Percentiles rank a stretch among this genome's conserved stretches.
Evolutionary conservation across 2,797 vertebrate species (phyloP).

Genomic region (Smutsia gigantea): DNA sequence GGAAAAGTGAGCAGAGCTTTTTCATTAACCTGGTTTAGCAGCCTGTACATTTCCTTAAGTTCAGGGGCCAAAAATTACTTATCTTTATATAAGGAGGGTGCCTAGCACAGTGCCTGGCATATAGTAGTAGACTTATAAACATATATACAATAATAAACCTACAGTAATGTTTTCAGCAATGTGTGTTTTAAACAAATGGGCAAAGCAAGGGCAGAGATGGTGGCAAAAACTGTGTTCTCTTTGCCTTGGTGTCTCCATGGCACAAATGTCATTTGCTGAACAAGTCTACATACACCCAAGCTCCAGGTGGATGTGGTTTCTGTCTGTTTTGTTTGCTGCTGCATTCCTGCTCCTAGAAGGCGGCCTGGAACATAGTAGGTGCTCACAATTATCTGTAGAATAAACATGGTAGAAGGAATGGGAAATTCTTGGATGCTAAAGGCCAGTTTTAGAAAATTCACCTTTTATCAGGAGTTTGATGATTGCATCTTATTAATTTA

Average conservation of each 20-base stretch:
- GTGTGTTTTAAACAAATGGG: not conserved
- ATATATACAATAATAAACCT: not conserved
- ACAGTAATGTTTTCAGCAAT: not conserved
- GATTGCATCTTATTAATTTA: not conserved
- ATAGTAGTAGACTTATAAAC: not conserved
- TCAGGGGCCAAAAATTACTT: not conserved
- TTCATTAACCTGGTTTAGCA: not conserved
- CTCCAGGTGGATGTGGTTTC: fast-evolving
- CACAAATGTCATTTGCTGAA: not conserved
- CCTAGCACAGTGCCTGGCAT: not conserved
- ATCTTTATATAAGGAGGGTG: not conserved
- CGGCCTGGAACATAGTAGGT: not conserved
- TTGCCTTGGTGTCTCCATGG: not conserved
- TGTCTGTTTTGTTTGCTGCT: not conserved
- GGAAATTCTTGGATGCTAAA: not conserved
- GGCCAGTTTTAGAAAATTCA: not conserved
- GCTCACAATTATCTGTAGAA: not conserved
- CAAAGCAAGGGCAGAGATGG: not conserved
- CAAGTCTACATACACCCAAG: not conserved
- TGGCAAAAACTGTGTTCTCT: not conserved
- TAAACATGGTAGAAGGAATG: not conserved
- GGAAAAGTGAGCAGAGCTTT: not conserved
- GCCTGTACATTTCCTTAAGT: not conserved
- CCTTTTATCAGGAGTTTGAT: not conserved
- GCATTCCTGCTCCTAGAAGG: not conserved